A percentile compares a stretch with the other conserved stretches of the same genome.
These are phyloP conservation scores for Centruroides sculpturatus DNA, from an alignment of 1,140 invertebrate genomes.

Conservation along the genomic window DNA sequence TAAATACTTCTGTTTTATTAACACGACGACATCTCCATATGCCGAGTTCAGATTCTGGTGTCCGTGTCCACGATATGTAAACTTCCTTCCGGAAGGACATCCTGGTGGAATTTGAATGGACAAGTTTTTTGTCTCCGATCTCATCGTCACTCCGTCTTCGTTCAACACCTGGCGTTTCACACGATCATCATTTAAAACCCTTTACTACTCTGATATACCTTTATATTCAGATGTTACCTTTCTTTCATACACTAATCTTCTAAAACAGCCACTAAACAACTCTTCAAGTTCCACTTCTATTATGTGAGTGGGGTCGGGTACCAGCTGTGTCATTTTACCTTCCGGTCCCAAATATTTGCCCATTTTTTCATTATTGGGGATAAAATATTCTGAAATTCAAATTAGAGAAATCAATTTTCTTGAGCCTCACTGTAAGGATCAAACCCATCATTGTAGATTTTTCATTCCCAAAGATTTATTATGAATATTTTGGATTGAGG, in stretches of 20 bases:
- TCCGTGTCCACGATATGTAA: background rate
- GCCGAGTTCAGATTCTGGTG: background rate
- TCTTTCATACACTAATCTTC: background rate
- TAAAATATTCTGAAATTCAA: too few species aligned
- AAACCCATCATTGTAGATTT: too few species aligned
- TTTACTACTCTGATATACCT: too few species aligned
- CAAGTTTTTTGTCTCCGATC: background rate
- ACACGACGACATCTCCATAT: background rate
- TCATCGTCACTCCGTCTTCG: background rate
- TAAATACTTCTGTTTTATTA: background rate
- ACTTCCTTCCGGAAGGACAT: background rate
- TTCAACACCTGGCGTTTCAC: background rate
- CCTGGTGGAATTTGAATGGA: background rate
- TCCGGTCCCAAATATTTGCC: too few species aligned
- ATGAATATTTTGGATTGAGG: too few species aligned
- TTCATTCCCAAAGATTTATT: too few species aligned
- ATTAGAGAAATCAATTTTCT: too few species aligned
- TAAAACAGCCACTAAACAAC: background rate
- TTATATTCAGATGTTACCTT: background rate
- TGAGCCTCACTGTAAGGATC: too few species aligned
- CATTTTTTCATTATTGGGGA: too few species aligned
- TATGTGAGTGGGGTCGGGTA: too few species aligned
- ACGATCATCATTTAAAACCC: too few species aligned
- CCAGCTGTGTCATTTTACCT: too few species aligned
- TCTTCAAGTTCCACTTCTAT: background rate